These are phyloP conservation scores for Cyprinodon diabolis DNA, from an alignment of 2,797 vertebrate species.

Conservation along the genomic window DNA sequence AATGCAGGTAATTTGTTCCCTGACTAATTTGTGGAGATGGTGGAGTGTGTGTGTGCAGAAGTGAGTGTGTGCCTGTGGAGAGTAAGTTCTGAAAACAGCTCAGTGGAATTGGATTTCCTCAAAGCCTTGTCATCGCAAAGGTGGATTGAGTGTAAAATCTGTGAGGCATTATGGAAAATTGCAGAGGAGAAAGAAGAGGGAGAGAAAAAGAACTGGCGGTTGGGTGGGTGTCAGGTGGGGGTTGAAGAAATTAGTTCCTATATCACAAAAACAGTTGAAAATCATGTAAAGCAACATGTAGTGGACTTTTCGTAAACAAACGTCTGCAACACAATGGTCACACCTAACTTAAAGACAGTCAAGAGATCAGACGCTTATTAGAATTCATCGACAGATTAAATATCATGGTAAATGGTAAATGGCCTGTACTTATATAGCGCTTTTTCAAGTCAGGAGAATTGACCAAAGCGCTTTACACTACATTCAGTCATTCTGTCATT, in stretches of 20 bases:
- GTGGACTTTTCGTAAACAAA: conserved; percentile 1
- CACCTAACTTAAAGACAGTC: conserved; percentile 13
- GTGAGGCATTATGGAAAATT: conserved; percentile 80
- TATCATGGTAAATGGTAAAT: too few relatives aligned
- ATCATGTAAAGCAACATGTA: conserved; percentile 25
- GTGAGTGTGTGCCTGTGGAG: conserved; percentile 70
- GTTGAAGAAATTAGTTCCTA: conserved; percentile 40
- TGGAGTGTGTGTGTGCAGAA: conserved; percentile 49
- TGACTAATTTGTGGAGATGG: conserved; percentile 83
- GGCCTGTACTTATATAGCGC: too few relatives aligned
- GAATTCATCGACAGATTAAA: neutral
- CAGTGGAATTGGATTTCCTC: conserved; percentile 82
- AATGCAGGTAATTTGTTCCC: conserved; percentile 84
- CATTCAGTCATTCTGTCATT: too few relatives aligned
- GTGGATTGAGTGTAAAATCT: conserved; percentile 81
- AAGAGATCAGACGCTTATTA: conserved; percentile 23
- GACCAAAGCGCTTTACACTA: too few relatives aligned
- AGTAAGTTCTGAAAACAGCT: conserved; percentile 83
- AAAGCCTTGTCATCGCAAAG: conserved; percentile 82
- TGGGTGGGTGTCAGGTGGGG: conserved; percentile 49
- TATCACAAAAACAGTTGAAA: conserved; percentile 51
- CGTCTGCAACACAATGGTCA: neutral
- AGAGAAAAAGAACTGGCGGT: conserved; percentile 58
- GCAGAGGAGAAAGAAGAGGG: conserved; percentile 67
- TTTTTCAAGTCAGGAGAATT: too few relatives aligned